These are phyloP conservation scores for Heliocidaris erythrogramma DNA, from an alignment of 35 echinoderm and acorn worm species.

Conservation along the genomic window DNA sequence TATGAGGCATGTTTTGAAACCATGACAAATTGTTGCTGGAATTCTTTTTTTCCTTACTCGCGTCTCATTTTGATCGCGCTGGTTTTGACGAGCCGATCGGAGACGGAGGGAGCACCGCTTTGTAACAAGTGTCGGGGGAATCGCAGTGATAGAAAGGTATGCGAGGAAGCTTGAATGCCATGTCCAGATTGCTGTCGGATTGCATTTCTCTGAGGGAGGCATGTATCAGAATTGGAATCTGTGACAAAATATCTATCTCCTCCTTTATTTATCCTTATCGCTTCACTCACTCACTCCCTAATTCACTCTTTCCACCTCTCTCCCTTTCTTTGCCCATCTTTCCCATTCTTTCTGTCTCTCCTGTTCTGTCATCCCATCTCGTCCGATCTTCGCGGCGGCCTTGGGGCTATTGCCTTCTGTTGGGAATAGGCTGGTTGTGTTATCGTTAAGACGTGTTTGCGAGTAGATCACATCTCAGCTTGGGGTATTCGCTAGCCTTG, in stretches of 20 bases:
- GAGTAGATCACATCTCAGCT: conserved; percentile 33
- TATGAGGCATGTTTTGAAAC: conserved; percentile 47
- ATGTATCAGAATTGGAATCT: conserved; percentile 36
- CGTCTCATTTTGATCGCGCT: conserved; percentile 11
- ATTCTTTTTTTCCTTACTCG: conserved; percentile 20
- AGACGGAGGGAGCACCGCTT: neutral
- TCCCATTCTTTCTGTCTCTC: neutral
- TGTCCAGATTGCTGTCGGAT: conserved; percentile 43
- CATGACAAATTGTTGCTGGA: conserved; percentile 43
- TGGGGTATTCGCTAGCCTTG: conserved; percentile 24
- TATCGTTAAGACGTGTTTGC: conserved; percentile 31
- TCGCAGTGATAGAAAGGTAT: conserved; percentile 32
- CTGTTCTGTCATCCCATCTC: conserved; percentile 25
- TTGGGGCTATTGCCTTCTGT: conserved; percentile 33
- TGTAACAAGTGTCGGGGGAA: conserved; percentile 54
- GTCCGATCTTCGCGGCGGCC: neutral
- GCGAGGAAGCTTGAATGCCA: conserved; percentile 14
- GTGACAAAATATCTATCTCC: conserved; percentile 49
- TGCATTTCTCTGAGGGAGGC: conserved; percentile 43
- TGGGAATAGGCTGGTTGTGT: conserved; percentile 19
- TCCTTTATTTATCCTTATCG: conserved; percentile 23
- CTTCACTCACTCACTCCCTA: conserved; percentile 27
- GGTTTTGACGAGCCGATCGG: conserved; percentile 4
- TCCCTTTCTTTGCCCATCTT: neutral
- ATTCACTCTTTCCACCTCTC: conserved; percentile 5